phyloP scores from a whole-genome alignment of 2,113 vertebrate species.

The Corvus hawaiiensis region DNA sequence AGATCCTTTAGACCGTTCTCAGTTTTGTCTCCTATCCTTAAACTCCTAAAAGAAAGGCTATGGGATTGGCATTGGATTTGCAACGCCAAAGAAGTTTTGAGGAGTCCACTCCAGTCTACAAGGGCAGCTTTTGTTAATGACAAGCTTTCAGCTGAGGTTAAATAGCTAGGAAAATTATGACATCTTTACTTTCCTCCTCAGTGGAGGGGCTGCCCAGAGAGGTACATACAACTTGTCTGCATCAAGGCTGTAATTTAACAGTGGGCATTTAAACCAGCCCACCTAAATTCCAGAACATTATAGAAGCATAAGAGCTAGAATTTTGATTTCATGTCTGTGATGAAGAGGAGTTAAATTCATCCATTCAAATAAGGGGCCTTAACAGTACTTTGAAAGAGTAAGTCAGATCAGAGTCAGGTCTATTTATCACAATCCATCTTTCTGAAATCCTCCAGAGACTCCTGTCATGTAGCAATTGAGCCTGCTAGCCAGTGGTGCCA shows the following conservation, averaged over 20 bases:
- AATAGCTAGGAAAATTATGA: not conserved
- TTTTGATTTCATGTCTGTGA: not conserved
- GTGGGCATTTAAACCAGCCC: not conserved
- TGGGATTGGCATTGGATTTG: not conserved
- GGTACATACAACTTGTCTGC: not conserved
- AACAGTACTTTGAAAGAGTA: not conserved
- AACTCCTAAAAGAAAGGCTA: not conserved
- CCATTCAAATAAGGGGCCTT: not conserved
- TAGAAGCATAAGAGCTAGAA: not conserved
- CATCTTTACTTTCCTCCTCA: not conserved
- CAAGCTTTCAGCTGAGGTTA: not conserved
- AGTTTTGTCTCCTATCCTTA: not conserved
- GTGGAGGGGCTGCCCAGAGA: not conserved
- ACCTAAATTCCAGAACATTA: not conserved
- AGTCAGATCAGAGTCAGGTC: not conserved
- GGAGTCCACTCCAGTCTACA: not conserved
- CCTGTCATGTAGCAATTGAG: not conserved
- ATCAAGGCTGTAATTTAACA: not conserved
- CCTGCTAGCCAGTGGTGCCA: not conserved
- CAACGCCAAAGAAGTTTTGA: not conserved
- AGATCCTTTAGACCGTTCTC: not conserved
- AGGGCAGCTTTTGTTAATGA: not conserved
- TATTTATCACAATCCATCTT: not conserved
- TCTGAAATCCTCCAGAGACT: not conserved
- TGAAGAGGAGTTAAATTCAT: not conserved